phyloP scores from a whole-genome alignment of 2,888 invertebrate genomes.

The Gisinianus flammeolus region DNA sequence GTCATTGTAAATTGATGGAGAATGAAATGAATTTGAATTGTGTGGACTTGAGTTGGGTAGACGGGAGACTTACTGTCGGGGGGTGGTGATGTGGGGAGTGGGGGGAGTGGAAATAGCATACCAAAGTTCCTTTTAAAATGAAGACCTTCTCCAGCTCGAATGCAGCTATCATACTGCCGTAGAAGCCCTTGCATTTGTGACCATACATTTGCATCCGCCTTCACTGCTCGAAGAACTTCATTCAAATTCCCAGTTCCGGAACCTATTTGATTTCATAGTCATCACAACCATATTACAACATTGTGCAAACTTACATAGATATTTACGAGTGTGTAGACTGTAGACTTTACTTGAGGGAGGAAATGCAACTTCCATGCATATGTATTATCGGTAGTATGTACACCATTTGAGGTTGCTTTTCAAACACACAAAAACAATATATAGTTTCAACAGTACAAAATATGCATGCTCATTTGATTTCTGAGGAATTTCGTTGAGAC shows the following conservation, averaged over 20 bases:
- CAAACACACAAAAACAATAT: no score
- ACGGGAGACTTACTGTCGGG: background rate
- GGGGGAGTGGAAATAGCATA: background rate
- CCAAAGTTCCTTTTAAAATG: conserved; percentile 55
- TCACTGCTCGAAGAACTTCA: conserved; percentile 57
- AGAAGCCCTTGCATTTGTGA: conserved; percentile 56
- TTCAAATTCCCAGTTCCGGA: conserved; percentile 53
- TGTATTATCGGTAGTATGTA: no score
- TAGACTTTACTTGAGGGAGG: no score
- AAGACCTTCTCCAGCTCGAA: conserved; percentile 58
- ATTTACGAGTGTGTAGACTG: background rate
- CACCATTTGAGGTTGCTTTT: no score
- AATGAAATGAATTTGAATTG: background rate
- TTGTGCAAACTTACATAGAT: background rate
- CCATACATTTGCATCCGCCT: conserved; percentile 57
- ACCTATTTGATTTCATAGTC: conserved; percentile 38
- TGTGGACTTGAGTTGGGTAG: background rate
- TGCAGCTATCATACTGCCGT: conserved; percentile 58
- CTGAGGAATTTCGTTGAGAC: no score
- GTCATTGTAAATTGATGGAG: no score
- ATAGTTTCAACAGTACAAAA: no score
- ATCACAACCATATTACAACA: no score
- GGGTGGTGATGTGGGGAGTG: conserved; percentile 25
- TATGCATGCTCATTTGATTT: no score
- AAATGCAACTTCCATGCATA: no score